Base-by-base conservation (phyloP, 2,888 invertebrate genomes). In the Limnephilus lunatus region DNA sequence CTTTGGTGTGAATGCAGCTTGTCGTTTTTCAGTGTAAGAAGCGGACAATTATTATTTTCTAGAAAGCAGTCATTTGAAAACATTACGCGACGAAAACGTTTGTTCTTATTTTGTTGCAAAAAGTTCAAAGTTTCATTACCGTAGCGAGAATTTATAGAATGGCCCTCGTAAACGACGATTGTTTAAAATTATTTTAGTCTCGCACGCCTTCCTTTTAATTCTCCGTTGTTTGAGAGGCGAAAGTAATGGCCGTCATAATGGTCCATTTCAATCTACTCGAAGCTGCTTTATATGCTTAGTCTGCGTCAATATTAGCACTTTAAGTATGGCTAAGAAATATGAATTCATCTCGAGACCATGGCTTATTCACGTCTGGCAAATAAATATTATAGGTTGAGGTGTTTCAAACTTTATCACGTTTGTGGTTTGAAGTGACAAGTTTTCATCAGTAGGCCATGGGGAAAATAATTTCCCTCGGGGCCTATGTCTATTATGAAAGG, bases 211-310 rank as follows among this genome's bases (percentile, higher is more conserved):
- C 32, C 19, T 32, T 83, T 35, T 25, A 35, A 83, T 35, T 83
- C 32, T 25, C 11, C 7, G 25, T 83, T 32, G 83, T 32, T 83
- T 39, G 25, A 83, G 32, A 25, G 83, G 83, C 83, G 83, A 83
- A 83, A 83, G 83, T 83, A 11, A 83, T 39, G 35, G 35, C 15
- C 25, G 83, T 25, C 31, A 83, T 83, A 53, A 87, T 87, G 87
- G 87, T 53, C 48, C 19, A 30, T 87, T 87, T 53, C 87, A 53
- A 53, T 53, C 87, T 31, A 87, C 87, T 87, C 53, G 87, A 53
- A 39, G 9, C 3, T 19, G 83, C 25, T 35, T 19, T 35, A 39
- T 32, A 32, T 32, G 82, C 32, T 32, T 83, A 32, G 31, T 83
- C 19, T 35, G 32, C 82, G 83, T 83, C 35, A 83, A 83, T 83